phyloP scores from a whole-genome alignment of 2,888 invertebrate genomes.

The Oligia strigilis region DNA sequence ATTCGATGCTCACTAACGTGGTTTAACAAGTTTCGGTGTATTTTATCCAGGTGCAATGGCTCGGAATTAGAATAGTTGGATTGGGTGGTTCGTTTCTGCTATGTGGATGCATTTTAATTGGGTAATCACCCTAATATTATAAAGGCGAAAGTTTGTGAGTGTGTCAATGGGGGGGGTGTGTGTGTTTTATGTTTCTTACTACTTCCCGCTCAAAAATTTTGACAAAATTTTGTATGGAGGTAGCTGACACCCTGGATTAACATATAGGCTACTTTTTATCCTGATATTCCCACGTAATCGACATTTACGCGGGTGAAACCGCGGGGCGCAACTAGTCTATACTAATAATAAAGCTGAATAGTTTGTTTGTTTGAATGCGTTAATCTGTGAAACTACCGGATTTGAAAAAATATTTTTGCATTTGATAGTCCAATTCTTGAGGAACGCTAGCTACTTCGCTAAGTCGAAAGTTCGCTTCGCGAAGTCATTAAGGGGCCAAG shows the following conservation, averaged over 20 bases:
- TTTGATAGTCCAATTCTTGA: too few species aligned
- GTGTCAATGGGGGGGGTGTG: too few species aligned
- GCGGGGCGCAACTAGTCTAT: neutral
- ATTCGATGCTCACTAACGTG: constrained; percentile 69
- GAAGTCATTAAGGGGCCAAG: neutral
- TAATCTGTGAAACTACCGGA: too few species aligned
- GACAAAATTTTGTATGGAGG: too few species aligned
- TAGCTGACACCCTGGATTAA: too few species aligned
- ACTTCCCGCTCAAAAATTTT: too few species aligned
- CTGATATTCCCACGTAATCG: too few species aligned
- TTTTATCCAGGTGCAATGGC: constrained; percentile 53
- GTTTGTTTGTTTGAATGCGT: too few species aligned
- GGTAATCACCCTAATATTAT: neutral
- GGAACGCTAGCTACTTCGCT: neutral
- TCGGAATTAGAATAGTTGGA: constrained; percentile 59
- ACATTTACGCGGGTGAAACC: too few species aligned
- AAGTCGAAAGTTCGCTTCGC: neutral
- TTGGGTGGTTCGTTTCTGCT: constrained; percentile 15
- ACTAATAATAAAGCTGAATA: neutral
- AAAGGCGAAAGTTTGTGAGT: too few species aligned
- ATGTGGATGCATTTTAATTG: constrained; percentile 5
- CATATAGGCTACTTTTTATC: too few species aligned
- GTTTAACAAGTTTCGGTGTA: constrained; percentile 71
- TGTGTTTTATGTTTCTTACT: too few species aligned
- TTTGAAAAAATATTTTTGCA: neutral